Evolutionary conservation across 92 coral and sea anemone genomes (phyloP), one percentile per base, ranked within the genome.

Genomic region (Actinostola sp.): DNA sequence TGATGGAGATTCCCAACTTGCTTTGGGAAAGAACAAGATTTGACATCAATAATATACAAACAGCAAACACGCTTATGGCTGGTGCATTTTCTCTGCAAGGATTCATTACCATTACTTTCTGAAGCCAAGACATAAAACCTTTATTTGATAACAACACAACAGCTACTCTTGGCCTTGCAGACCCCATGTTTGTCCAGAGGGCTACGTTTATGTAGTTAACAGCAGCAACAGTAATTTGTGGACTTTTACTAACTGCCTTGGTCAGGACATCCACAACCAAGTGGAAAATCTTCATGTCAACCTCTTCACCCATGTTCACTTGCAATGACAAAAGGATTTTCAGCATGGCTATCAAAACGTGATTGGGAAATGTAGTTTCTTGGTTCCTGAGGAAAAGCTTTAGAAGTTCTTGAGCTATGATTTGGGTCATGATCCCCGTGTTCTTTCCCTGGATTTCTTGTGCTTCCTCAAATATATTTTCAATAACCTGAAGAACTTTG

Each of bases 141-240:
- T 79, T 82, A 70, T 82, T 93, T 12, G 86, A 64, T 24, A 90
- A 55, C 27, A 90, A 76, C 58, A 93, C 48, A 44, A 75, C 61
- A 32, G 93, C 86, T 9, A 90, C 82, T 27, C 66, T 61, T 12
- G 76, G 80, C 12, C 64, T 39, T 30, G 60, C 66, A 48, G 65
- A 44, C 14, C 81, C 63, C 15, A 70, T 44, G 58, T 80, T 79
- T 62, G 85, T 72, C 45, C 83, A 61, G 10, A 93, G 52, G 5
- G 77, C 34, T 2, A 87, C 82, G 63, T 90, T 90, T 35, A 93
- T 71, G 66, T 78, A 93, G 65, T 93, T 93, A 17, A 90, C 53
- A 61, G 77, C 86, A 43, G 67, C 52, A 2, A 85, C 49, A 13
- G 77, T 28, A 66, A 75, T 24, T 1, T 64, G 63, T n/a, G 66